These are phyloP conservation scores for Myotis planiceps DNA, from an alignment of 2,797 vertebrate genomes.

Conservation along the genomic window DNA sequence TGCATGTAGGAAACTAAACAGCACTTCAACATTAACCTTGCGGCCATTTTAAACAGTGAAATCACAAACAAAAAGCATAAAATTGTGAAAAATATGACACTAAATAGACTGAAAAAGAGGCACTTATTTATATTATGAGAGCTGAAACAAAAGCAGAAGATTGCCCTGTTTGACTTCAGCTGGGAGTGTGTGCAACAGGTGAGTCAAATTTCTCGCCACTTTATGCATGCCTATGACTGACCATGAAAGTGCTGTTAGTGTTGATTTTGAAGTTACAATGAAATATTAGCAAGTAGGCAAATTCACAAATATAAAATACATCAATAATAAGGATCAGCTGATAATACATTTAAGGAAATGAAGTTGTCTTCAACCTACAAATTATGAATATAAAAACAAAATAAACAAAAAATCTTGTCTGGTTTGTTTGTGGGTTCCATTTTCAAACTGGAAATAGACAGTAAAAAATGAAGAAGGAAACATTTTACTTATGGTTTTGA, in stretches of 20 bases:
- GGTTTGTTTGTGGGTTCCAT: fast-evolving
- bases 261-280: neutral
- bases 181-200: neutral
- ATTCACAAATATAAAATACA: neutral
- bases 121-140: neutral
- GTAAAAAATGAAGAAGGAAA: neutral
- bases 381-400: neutral
- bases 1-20: neutral
- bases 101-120: neutral
- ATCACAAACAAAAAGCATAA: neutral
- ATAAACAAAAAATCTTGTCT: neutral
- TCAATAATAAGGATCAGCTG: neutral
- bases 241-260: fast-evolving
- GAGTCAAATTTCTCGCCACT: neutral
- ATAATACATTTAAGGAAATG: neutral
- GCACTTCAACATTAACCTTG: neutral
- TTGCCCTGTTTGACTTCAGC: neutral
- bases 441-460: neutral
- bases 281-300: neutral
- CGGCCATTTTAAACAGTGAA: neutral
- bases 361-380: neutral
- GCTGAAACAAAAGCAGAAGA: neutral
- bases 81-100: neutral
- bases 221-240: neutral
- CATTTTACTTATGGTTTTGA: neutral